phyloP scores from a whole-genome alignment of 35 echinoderm and acorn worm species.

The Holothuria glaberrima region DNA sequence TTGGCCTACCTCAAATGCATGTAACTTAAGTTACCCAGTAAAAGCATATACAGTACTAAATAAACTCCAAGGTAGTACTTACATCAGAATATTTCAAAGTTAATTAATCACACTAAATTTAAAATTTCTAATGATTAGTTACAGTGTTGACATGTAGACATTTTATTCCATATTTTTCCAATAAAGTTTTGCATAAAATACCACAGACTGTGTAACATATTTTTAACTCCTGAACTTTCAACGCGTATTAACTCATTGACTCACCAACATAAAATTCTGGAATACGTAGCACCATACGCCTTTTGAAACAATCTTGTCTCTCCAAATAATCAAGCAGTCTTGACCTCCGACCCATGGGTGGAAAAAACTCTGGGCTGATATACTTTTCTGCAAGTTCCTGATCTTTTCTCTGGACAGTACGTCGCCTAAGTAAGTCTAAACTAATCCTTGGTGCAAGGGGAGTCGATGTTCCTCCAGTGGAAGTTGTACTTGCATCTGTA shows the following conservation, averaged over 20 bases:
- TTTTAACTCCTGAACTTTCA: not conserved
- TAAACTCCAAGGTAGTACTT: no score
- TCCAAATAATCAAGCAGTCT: constrained; percentile 78
- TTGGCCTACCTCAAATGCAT: no score
- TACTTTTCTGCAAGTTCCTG: constrained; percentile 55
- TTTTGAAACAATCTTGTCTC: constrained; percentile 86
- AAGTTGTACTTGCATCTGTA: not conserved
- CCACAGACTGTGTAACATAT: no score
- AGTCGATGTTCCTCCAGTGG: not conserved
- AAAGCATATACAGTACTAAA: no score
- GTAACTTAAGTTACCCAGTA: no score
- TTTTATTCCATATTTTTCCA: no score
- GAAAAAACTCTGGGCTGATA: constrained; percentile 90
- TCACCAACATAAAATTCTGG: constrained; percentile 99
- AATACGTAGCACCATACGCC: constrained; percentile 77
- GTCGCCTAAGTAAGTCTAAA: constrained; percentile 27
- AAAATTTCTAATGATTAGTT: no score
- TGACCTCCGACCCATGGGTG: constrained; percentile 81
- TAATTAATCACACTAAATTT: no score
- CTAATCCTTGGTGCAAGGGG: constrained; percentile 47
- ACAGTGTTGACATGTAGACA: no score
- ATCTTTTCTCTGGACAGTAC: constrained; percentile 30
- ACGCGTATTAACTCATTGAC: not conserved
- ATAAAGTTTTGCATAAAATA: no score
- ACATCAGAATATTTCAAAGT: no score